These are phyloP conservation scores for Telmatherina bonti DNA, from an alignment of 2,797 vertebrate species.

Conservation along the genomic window DNA sequence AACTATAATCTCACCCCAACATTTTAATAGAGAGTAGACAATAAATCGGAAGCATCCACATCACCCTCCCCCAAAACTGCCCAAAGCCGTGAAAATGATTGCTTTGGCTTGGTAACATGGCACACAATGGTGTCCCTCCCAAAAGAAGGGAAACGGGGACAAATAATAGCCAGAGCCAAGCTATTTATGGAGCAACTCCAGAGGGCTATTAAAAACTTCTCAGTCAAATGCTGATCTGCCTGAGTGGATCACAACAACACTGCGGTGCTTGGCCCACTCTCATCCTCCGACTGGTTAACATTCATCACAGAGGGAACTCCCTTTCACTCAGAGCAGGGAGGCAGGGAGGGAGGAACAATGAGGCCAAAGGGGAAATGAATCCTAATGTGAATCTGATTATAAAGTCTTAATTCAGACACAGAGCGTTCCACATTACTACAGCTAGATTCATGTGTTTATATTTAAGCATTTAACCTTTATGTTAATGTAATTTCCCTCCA, in stretches of 20 bases:
- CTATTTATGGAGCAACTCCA: conserved; percentile 72
- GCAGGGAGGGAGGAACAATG: conserved; percentile 30
- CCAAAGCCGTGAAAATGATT: conserved; percentile 57
- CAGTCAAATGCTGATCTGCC: conserved; percentile 75
- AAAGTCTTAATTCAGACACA: conserved; percentile 73
- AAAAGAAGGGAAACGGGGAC: conserved; percentile 68
- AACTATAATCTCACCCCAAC: conserved; percentile 46
- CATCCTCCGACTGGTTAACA: conserved; percentile 83
- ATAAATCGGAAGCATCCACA: conserved; percentile 53
- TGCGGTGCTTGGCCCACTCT: conserved; percentile 63
- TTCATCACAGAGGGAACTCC: conserved; percentile 75
- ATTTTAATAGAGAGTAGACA: conserved; percentile 66
- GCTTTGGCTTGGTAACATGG: conserved; percentile 40
- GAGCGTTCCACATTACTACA: conserved; percentile 21
- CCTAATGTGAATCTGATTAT: conserved; percentile 72
- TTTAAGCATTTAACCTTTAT: background rate
- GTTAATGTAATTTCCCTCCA: background rate
- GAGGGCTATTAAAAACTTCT: conserved; percentile 79
- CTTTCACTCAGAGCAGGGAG: conserved; percentile 56
- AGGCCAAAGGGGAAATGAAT: conserved; percentile 52
- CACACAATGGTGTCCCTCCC: conserved; percentile 60
- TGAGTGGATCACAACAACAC: conserved; percentile 71
- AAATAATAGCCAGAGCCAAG: conserved; percentile 58
- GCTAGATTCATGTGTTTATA: background rate
- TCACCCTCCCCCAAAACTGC: conserved; percentile 33